These are phyloP conservation scores for Heliconius hewitsoni DNA, from an alignment of 1,140 invertebrate genomes.

Conservation along the genomic window DNA sequence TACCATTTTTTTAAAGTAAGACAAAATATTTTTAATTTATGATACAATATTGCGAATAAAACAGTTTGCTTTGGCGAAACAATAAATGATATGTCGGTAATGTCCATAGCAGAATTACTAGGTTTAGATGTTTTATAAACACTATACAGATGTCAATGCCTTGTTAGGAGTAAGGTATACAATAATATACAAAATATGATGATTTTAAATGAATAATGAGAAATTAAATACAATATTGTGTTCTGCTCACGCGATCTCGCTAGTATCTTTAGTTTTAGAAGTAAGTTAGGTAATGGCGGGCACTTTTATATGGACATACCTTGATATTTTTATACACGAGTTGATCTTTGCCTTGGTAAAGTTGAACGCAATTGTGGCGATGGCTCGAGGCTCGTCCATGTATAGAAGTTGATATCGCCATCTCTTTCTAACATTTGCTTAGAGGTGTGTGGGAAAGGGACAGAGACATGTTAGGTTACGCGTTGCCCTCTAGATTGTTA, in stretches of 20 bases:
- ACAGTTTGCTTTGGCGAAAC: slow-evolving; percentile 22
- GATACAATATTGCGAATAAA: not conserved
- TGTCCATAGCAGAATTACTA: slow-evolving; percentile 35
- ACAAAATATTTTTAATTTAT: not conserved
- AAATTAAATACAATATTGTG: slow-evolving; percentile 58
- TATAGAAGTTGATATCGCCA: slow-evolving; percentile 41
- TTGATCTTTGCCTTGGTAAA: slow-evolving; percentile 5
- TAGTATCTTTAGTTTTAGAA: slow-evolving; percentile 78
- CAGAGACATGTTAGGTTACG: not conserved
- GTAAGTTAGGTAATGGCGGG: slow-evolving; percentile 62
- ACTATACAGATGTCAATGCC: slow-evolving; percentile 56
- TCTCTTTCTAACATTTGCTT: slow-evolving; percentile 43
- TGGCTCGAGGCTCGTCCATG: slow-evolving; percentile 5
- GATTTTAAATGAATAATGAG: slow-evolving; percentile 25
- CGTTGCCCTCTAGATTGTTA: slow-evolving; percentile 35
- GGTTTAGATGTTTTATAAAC: slow-evolving; percentile 31
- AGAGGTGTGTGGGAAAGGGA: slow-evolving; percentile 35
- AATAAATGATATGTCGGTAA: slow-evolving; percentile 7
- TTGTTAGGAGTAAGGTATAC: slow-evolving; percentile 67
- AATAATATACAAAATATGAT: slow-evolving; percentile 36
- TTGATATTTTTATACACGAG: slow-evolving; percentile 13
- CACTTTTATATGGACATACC: slow-evolving; percentile 47
- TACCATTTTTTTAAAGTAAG: not conserved
- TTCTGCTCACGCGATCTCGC: slow-evolving; percentile 80
- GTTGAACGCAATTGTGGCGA: not conserved